phyloP scores from a whole-genome alignment of 35 echinoderm and acorn worm genomes.

The Antedon bifida region DNA sequence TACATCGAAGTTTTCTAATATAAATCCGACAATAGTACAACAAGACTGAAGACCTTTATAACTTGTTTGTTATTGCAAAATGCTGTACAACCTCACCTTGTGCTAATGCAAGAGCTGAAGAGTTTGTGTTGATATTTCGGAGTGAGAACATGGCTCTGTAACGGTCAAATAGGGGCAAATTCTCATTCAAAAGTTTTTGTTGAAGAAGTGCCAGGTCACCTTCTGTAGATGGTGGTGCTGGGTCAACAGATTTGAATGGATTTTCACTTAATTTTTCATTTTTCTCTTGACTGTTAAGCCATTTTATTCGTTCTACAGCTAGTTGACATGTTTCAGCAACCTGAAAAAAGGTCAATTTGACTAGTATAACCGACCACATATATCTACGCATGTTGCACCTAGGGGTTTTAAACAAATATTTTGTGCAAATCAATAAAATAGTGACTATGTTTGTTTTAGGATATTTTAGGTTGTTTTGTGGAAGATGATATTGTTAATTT shows the following conservation, averaged over 20 bases:
- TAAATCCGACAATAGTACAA: no score
- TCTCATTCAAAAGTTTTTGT: constrained; percentile 48
- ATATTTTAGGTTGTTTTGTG: no score
- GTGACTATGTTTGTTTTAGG: no score
- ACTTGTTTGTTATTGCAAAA: no score
- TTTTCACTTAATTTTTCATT: constrained; percentile 19
- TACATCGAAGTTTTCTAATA: no score
- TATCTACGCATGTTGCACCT: no score
- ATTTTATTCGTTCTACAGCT: constrained; percentile 77
- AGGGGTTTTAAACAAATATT: no score
- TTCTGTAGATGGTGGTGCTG: constrained; percentile 60
- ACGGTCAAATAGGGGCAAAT: constrained; percentile 56
- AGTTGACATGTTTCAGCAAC: constrained; percentile 94
- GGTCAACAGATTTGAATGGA: constrained; percentile 79
- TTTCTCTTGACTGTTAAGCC: constrained; percentile 55
- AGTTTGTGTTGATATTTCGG: constrained; percentile 53
- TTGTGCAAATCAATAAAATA: no score
- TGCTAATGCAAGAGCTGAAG: constrained; percentile 43
- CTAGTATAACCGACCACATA: no score
- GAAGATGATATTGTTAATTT: no score
- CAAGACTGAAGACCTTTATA: no score
- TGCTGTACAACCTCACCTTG: constrained; percentile 45
- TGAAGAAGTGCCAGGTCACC: constrained; percentile 18
- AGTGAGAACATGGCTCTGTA: constrained; percentile 95
- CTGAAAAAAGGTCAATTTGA: constrained; percentile 21